Evolutionary conservation across 1,140 invertebrate species (phyloP).

Genomic region (Nebria ingens): DNA sequence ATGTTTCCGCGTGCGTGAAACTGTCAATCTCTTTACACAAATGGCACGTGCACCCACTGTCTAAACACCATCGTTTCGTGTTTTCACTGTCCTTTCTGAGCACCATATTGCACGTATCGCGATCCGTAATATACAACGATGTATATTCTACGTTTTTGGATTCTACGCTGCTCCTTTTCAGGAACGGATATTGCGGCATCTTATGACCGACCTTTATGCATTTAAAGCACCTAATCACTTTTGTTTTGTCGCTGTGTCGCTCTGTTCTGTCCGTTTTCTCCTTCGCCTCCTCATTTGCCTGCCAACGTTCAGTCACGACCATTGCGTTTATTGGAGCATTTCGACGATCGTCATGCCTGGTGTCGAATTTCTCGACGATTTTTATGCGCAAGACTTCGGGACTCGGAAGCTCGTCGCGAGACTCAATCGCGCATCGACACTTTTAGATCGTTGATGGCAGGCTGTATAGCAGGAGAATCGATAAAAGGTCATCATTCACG

Average conservation of each 20-base stretch:
- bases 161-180: not conserved
- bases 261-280: not conserved
- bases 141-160: not conserved
- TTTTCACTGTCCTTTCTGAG: not conserved
- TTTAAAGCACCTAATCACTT: not conserved
- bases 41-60: not conserved
- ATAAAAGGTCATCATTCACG: conserved; percentile 16
- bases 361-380: conserved; percentile 23
- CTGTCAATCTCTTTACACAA: not conserved
- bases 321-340: not conserved
- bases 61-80: conserved; percentile 3
- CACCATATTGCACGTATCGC: not conserved
- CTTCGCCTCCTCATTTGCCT: not conserved
- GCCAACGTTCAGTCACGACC: not conserved
- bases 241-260: not conserved
- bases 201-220: not conserved
- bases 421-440: conserved; percentile 21
- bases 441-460: conserved; percentile 20
- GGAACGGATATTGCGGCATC: not conserved
- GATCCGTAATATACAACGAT: not conserved
- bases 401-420: conserved; percentile 17
- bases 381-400: conserved; percentile 19
- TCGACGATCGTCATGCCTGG: not conserved
- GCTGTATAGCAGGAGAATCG: conserved; percentile 23
- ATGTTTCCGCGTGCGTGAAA: not conserved